A percentile compares a stretch with the other conserved stretches of the same genome.
These are phyloP conservation scores for Gymnothorax reevesii DNA, from an alignment of 2,797 vertebrate species.

Conservation along the genomic window DNA sequence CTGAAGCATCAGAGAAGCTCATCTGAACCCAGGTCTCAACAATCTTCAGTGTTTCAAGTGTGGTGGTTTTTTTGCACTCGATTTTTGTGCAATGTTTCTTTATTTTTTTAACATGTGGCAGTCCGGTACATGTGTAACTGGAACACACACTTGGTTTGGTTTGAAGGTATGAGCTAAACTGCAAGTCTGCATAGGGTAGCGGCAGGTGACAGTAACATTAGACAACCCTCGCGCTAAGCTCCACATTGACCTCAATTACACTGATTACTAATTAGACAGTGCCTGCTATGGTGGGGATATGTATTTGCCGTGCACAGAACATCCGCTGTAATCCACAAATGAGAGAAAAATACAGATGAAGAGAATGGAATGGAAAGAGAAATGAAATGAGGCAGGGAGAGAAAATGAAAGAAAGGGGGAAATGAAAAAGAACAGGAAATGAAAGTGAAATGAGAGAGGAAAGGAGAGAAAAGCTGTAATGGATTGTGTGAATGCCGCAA, in stretches of 20 bases:
- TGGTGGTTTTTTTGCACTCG: neutral
- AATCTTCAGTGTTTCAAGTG: neutral
- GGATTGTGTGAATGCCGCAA: neutral
- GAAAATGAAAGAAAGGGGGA: constrained; percentile 11
- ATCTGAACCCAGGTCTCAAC: neutral
- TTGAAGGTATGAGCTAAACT: neutral
- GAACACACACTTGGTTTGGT: neutral
- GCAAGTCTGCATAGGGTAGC: neutral
- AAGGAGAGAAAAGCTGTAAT: neutral
- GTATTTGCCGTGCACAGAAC: neutral
- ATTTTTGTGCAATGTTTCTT: too few relatives aligned
- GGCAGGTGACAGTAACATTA: neutral
- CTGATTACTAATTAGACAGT: constrained; percentile 14
- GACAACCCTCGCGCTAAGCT: neutral
- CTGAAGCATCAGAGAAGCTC: neutral
- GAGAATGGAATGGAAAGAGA: neutral
- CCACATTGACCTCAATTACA: neutral
- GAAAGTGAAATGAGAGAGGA: constrained; percentile 2
- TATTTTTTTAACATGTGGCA: neutral
- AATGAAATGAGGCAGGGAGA: neutral
- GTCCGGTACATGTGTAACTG: neutral
- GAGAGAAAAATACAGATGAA: neutral
- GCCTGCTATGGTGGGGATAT: neutral
- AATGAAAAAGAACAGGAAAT: neutral
- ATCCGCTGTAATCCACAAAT: neutral